phyloP scores from a whole-genome alignment of 1,140 invertebrate species.

The Bombus ignitus region DNA sequence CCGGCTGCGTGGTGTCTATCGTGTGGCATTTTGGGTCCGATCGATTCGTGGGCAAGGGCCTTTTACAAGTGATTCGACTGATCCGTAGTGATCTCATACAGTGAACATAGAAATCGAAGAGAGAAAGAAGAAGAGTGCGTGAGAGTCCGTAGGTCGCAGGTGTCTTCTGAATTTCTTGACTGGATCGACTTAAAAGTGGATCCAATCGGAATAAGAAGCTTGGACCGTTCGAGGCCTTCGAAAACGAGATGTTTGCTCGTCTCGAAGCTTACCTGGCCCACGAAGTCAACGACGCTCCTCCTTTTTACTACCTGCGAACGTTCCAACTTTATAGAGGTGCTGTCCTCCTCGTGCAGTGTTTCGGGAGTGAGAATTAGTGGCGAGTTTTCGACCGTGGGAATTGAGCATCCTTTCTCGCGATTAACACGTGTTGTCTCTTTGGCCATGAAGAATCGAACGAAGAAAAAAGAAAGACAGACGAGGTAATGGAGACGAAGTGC shows the following conservation, averaged over 20 bases:
- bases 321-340: slow-evolving; percentile 6
- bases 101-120: neutral
- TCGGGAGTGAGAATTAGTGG: slow-evolving; percentile 60
- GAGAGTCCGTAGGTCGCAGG: neutral
- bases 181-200: neutral
- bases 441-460: neutral
- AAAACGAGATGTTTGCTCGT: slow-evolving; percentile 14
- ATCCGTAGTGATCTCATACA: neutral
- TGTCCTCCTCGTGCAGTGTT: slow-evolving; percentile 37
- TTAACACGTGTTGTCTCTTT: slow-evolving; percentile 46
- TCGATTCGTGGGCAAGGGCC: neutral
- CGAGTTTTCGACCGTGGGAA: slow-evolving; percentile 43
- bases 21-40: neutral
- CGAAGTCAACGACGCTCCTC: slow-evolving; percentile 16
- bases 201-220: neutral
- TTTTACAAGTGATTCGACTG: neutral
- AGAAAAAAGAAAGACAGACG: neutral
- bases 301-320: slow-evolving; percentile 28
- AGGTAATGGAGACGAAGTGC: neutral
- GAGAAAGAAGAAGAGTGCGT: neutral
- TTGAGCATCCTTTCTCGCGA: slow-evolving; percentile 22
- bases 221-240: neutral
- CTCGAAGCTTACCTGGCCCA: neutral
- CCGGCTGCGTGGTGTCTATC: neutral
- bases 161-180: neutral